phyloP scores from a whole-genome alignment of 92 coral and sea anemone species.

The Hydrozoanthus gracilis region DNA sequence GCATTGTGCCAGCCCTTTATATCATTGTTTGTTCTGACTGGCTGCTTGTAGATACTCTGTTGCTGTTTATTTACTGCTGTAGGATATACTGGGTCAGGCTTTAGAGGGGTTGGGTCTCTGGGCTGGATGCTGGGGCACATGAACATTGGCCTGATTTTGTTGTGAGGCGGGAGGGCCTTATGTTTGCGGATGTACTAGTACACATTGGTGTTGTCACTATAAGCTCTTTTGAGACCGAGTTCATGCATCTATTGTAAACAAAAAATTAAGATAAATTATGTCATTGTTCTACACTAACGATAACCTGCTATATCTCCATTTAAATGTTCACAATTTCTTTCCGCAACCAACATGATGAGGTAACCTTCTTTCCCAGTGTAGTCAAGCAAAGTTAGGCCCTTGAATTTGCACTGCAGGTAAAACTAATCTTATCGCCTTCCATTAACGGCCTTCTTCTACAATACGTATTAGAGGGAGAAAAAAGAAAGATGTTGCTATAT shows the following conservation, averaged over 20 bases:
- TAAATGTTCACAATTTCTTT: neutral
- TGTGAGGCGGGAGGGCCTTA: slow-evolving; percentile 19
- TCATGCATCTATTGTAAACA: neutral
- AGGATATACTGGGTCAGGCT: slow-evolving; percentile 2
- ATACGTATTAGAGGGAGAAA: neutral
- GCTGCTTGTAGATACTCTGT: slow-evolving; percentile 40
- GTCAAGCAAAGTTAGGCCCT: neutral
- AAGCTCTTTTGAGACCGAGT: slow-evolving; percentile 5
- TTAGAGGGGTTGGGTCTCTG: slow-evolving; percentile 22
- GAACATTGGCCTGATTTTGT: slow-evolving; percentile 25
- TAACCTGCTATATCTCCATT: neutral
- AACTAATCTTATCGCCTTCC: slow-evolving; percentile 6
- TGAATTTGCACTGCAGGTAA: slow-evolving; percentile 9
- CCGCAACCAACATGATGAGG: neutral
- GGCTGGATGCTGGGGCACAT: slow-evolving; percentile 7
- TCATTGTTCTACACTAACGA: neutral
- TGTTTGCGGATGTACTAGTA: slow-evolving; percentile 6
- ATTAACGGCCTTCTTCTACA: slow-evolving; percentile 4
- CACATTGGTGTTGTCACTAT: neutral
- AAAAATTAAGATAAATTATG: neutral
- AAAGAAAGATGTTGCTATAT: neutral
- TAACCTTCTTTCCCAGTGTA: neutral
- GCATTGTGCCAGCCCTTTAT: slow-evolving; percentile 44
- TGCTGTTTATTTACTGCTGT: slow-evolving; percentile 15
- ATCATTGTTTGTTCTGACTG: slow-evolving; percentile 42